Evolutionary conservation across 2,888 invertebrate species (phyloP).

Genomic region (Adelphocoris suturalis): DNA sequence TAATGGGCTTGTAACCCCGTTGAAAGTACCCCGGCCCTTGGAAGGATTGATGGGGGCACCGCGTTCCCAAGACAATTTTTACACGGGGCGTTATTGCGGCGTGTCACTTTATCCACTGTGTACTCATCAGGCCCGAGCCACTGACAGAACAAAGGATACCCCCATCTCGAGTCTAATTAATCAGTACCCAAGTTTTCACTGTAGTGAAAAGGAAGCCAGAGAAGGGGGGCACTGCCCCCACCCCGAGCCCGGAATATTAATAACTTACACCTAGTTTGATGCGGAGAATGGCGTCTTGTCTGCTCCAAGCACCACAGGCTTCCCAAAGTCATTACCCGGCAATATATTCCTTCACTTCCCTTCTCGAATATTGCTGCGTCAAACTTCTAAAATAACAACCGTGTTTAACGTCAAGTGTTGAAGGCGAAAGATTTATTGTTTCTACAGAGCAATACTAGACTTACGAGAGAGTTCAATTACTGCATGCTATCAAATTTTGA

Average conservation of each 20-base stretch:
- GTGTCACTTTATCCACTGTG: slow-evolving; percentile 39
- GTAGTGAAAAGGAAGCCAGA: slow-evolving; percentile 2
- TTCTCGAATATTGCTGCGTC: slow-evolving; percentile 45
- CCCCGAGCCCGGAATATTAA: slow-evolving; percentile 74
- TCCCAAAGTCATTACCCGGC: slow-evolving; percentile 60
- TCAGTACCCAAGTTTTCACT: slow-evolving; percentile 72
- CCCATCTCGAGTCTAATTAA: slow-evolving; percentile 72
- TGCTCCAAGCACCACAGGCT: slow-evolving; percentile 30
- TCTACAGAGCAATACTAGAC: not conserved
- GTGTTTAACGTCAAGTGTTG: slow-evolving; percentile 31
- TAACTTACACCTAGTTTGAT: slow-evolving; percentile 77
- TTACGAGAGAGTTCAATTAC: not conserved
- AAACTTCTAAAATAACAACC: slow-evolving; percentile 45
- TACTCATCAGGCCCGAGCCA: slow-evolving; percentile 20
- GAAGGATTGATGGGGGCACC: slow-evolving; percentile 62
- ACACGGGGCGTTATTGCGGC: slow-evolving; percentile 65
- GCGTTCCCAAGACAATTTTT: slow-evolving; percentile 71
- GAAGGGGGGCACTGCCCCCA: slow-evolving; percentile 21
- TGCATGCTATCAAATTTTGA: not conserved
- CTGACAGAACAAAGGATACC: slow-evolving; percentile 56
- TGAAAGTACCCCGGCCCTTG: slow-evolving; percentile 34
- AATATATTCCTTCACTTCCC: slow-evolving; percentile 69
- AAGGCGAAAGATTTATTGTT: slow-evolving; percentile 35
- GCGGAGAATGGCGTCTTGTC: slow-evolving; percentile 73
- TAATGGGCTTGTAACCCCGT: slow-evolving; percentile 59